Evolutionary conservation across 2,113 vertebrate species (phyloP), one percentile per base, ranked within the genome.

Genomic region (Phalacrocorax aristotelis): DNA sequence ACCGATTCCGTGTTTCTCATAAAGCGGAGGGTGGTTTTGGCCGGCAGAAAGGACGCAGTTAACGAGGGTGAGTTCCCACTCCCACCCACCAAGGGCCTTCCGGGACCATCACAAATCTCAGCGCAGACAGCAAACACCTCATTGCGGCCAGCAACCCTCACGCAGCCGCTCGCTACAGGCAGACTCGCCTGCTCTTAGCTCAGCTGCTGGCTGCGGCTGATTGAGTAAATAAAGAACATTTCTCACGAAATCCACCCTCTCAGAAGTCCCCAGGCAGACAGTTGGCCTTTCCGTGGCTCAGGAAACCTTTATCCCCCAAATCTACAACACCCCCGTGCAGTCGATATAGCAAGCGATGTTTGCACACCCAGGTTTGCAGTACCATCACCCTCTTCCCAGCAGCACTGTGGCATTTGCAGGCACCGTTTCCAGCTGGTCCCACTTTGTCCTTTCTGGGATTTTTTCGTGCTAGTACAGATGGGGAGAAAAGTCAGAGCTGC

Each of bases 41-140:
- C 93, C 17, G 0, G 68, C 76, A 40, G 69, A 57, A 82, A 74
- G 26, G 77, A 87, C 6, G 15, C 51, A 23, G 36, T 84, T 86
- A 76, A 86, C 0, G 2, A 79, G 71, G 81, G 18, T 0, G 0
- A 89, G 82, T 93, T 96, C 94, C 83, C 79, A 46, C 81, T 97
- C 95, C 97, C 94, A 95, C 75, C 91, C 97, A 76, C 74, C 42
- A 3, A 78, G 61, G 29, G 82, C 94, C 87, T 97, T 76, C 34
- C 0, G 30, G 83, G 91, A 83, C 64, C 72, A 34, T 66, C 60
- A 27, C 64, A 79, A 81, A 68, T 58, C 91, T 87, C 18, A 2
- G 18, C 1, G 9, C 77, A 70, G 92, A 72, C 91, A 92, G 83
- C 92, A 81, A 89, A 83, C 62, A 18, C 75, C 89, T 93, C 40